Base-by-base conservation (phyloP, 1,140 invertebrate genomes). In the Euglossa dilemma region DNA sequence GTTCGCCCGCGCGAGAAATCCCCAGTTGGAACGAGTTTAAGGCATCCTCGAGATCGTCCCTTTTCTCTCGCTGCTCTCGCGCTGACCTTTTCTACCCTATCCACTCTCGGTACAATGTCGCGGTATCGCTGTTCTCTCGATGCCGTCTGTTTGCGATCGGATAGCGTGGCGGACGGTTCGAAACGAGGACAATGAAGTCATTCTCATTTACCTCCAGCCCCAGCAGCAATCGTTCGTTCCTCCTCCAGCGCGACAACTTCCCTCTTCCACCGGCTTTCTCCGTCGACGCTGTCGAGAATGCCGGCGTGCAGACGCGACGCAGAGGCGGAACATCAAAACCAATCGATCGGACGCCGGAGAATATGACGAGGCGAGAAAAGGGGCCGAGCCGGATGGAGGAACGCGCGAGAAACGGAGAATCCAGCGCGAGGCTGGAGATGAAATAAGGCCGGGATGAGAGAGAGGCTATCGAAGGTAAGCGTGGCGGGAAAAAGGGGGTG, bases 121-220 rank as follows among this genome's bases (percentile, higher is more conserved):
- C 20, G 18, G 18, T 8, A 50, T 25, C n/a, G 47, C 20, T 20
- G 36, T 70, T 70, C 64, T 20, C 36, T 67, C 67, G 50, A 47
- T 18, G 43, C 45, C 45, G 43, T 36, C 25, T 54, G 28, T 56
- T 72, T 36, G 71, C 82, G 66, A 81, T 87, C 76, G 79, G 57
- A 69, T 84, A 76, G 56, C 54, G 73, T 52, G 50, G 57, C 76
- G 77, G 74, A 86, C 52, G 73, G 78, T 79, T 47, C 56, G 77
- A 88, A 85, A 85, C 83, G 69, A 70, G 70, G 67, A 85, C 87
- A 85, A 87, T 85, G 74, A 88, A 85, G 83, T 87, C 77, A 85
- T 88, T 88, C 87, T 87, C 73, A 85, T 88, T 88, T 87, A 85
- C 73, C 87, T 77, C 66, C 16, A 54, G 50, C 61, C 28, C 71